phyloP scores from a whole-genome alignment of 1,140 invertebrate species.

The Cherax quadricarinatus region DNA sequence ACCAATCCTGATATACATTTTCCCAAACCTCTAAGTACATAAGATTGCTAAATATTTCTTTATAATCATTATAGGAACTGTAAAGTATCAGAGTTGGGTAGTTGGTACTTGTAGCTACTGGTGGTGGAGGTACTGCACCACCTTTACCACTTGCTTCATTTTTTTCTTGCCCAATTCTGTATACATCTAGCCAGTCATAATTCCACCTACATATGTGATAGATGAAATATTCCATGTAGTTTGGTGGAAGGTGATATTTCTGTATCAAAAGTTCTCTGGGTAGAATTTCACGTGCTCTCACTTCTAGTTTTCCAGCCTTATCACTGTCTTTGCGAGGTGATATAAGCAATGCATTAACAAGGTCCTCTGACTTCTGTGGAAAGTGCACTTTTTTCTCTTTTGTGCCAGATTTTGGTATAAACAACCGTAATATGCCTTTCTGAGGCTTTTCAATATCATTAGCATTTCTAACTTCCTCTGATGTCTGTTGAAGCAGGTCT shows the following conservation, averaged over 20 bases:
- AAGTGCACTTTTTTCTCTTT: constrained; percentile 45
- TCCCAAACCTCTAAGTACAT: constrained; percentile 71
- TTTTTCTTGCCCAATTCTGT: constrained; percentile 43
- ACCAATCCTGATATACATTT: constrained; percentile 66
- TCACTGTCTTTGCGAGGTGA: constrained; percentile 60
- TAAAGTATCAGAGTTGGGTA: constrained; percentile 71
- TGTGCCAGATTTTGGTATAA: background rate
- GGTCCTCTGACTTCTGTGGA: constrained; percentile 42
- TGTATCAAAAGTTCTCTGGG: constrained; percentile 37
- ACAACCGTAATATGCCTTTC: constrained; percentile 11
- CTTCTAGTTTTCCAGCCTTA: constrained; percentile 18
- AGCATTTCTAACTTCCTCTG: background rate
- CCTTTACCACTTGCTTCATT: constrained; percentile 20
- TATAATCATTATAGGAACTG: constrained; percentile 65
- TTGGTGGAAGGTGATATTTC: constrained; percentile 41
- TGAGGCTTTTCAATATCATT: background rate
- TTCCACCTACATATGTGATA: constrained; percentile 66
- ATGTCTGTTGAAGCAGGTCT: background rate
- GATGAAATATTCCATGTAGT: constrained; percentile 63
- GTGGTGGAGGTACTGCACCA: constrained; percentile 38
- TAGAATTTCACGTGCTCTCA: constrained; percentile 50
- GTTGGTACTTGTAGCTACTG: constrained; percentile 39
- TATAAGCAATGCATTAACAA: constrained; percentile 44
- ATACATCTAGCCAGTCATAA: constrained; percentile 71
- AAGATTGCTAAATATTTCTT: constrained; percentile 61